These are phyloP conservation scores for Drosophila kohkoa DNA, from an alignment of 1,140 invertebrate species.

Conservation along the genomic window DNA sequence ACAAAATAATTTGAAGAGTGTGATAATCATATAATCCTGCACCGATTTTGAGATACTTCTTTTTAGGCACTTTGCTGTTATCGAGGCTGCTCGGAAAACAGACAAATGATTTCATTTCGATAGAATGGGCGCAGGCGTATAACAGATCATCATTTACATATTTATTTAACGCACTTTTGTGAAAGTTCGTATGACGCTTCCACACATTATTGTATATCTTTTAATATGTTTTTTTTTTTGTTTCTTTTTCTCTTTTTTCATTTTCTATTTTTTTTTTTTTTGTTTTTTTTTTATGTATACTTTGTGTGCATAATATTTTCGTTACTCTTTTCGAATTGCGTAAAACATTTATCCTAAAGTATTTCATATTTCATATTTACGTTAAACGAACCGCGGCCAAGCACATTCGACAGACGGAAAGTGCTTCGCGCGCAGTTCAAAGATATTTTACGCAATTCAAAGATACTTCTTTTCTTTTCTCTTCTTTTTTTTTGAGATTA, in stretches of 20 bases:
- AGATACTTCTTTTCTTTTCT: slow-evolving; percentile 9
- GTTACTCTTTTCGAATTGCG: slow-evolving; percentile 46
- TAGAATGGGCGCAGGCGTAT: slow-evolving; percentile 49
- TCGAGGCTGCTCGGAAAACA: slow-evolving; percentile 7
- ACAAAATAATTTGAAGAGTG: neutral
- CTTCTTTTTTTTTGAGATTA: neutral
- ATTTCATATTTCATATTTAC: neutral
- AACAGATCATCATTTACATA: slow-evolving; percentile 31
- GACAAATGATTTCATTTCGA: neutral
- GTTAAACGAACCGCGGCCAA: slow-evolving; percentile 27
- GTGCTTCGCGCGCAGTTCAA: slow-evolving; percentile 16
- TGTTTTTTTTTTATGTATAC: slow-evolving; percentile 22
- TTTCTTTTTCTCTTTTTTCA: neutral
- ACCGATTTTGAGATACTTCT: slow-evolving; percentile 5
- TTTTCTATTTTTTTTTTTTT: neutral
- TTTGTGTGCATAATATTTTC: slow-evolving; percentile 16
- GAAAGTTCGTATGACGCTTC: slow-evolving; percentile 65
- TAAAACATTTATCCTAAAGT: slow-evolving; percentile 52
- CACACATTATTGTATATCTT: slow-evolving; percentile 43
- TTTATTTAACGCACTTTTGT: slow-evolving; percentile 26
- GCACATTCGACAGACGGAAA: neutral
- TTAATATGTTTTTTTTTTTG: neutral
- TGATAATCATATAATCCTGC: neutral
- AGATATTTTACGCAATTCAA: slow-evolving; percentile 34
- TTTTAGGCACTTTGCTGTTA: neutral